These are phyloP conservation scores for Falcunculus frontatus DNA, from an alignment of 2,113 vertebrate species.

Conservation along the genomic window DNA sequence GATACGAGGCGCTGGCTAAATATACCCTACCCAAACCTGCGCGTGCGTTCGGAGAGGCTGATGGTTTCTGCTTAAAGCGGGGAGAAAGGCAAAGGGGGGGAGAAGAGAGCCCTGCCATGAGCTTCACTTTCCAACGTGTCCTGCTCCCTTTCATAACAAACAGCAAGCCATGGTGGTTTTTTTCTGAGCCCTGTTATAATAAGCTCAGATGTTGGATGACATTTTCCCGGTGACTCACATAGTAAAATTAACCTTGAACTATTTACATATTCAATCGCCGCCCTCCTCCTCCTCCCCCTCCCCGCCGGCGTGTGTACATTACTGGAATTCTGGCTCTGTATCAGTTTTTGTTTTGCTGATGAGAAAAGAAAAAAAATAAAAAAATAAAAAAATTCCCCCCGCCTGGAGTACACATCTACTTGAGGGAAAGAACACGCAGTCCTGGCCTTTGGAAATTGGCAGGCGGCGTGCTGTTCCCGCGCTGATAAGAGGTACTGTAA, in stretches of 20 bases:
- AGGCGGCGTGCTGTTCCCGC: constrained; percentile 84
- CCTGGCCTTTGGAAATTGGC: constrained; percentile 89
- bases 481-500: constrained; percentile 99
- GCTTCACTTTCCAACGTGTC: neutral
- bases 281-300: constrained; percentile 46
- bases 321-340: constrained; percentile 25
- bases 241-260: constrained; percentile 63
- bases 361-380: neutral
- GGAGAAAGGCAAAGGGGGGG: neutral
- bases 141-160: constrained; percentile 26
- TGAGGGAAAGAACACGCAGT: constrained; percentile 87
- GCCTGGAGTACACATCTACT: constrained; percentile 77
- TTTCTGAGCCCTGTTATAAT: neutral
- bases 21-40: constrained; percentile 44
- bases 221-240: constrained; percentile 30
- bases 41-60: constrained; percentile 13
- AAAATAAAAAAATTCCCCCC: constrained; percentile 39
- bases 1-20: constrained; percentile 14
- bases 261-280: constrained; percentile 46
- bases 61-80: neutral
- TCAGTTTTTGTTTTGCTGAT: constrained; percentile 68
- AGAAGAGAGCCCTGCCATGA: neutral
- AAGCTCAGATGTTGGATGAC: constrained; percentile 45
- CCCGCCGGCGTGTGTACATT: constrained; percentile 3
- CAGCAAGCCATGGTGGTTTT: neutral